These are phyloP conservation scores for Grantiella picta DNA, from an alignment of 2,113 vertebrate species.

Conservation along the genomic window DNA sequence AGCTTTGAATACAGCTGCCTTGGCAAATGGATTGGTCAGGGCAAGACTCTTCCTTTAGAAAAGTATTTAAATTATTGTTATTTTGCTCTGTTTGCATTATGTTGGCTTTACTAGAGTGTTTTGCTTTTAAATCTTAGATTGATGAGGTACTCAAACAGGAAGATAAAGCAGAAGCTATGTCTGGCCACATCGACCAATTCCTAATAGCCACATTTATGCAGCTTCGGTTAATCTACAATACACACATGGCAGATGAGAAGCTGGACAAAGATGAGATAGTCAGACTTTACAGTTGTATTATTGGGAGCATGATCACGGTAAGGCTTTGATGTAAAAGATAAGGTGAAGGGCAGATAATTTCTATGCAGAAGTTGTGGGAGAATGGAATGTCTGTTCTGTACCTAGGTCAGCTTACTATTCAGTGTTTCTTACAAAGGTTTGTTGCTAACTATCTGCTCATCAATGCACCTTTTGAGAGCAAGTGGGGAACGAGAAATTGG, in stretches of 20 bases:
- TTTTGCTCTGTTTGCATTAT: not conserved
- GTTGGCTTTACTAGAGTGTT: not conserved
- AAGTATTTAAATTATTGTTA: not conserved
- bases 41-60: not conserved
- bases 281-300: slow-evolving; percentile 97
- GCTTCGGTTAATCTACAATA: slow-evolving; percentile 92
- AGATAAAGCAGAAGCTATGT: slow-evolving; percentile 97
- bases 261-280: slow-evolving; percentile 93
- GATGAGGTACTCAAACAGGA: slow-evolving; percentile 95
- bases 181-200: slow-evolving; percentile 97
- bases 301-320: slow-evolving; percentile 97
- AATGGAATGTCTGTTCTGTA: not conserved
- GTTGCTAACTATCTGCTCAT: not conserved
- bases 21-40: not conserved
- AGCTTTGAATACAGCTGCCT: not conserved
- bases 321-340: slow-evolving; percentile 33
- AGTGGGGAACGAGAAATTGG: not conserved
- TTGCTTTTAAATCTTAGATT: slow-evolving; percentile 75
- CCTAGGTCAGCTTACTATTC: not conserved
- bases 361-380: not conserved
- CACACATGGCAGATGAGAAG: slow-evolving; percentile 94
- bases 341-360: not conserved
- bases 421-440: not conserved
- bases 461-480: not conserved
- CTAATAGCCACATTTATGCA: slow-evolving; percentile 98